Conservation (phyloP, 2,113 vertebrate species). For the Aleadryas rufinucha region DNA sequence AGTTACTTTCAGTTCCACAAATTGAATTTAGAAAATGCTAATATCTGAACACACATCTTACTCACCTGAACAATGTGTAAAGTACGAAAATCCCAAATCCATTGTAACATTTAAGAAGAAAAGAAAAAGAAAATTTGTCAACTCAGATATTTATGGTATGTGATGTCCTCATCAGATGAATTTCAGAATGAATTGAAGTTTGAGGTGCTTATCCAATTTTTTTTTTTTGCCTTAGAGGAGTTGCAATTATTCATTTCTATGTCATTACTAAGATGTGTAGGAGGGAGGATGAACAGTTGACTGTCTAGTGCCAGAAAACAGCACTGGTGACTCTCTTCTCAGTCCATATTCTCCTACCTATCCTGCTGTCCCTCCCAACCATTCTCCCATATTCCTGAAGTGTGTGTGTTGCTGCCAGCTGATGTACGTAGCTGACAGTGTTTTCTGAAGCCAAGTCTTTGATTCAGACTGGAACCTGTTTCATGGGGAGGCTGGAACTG, state of each 20-base stretch:
- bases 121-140: neutral
- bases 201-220: neutral
- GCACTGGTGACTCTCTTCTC: neutral
- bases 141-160: neutral
- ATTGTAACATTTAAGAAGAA: neutral
- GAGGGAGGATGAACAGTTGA: neutral
- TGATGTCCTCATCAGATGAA: neutral
- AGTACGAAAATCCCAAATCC: neutral
- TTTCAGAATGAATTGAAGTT: neutral
- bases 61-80: neutral
- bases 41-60: neutral
- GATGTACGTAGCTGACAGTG: neutral
- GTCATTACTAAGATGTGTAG: neutral
- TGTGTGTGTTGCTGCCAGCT: neutral
- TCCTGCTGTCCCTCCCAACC: neutral
- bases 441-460: neutral
- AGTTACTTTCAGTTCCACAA: neutral
- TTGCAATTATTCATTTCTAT: neutral
- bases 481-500: constrained; percentile 6
- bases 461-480: constrained; percentile 24
- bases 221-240: neutral
- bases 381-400: neutral
- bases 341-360: neutral
- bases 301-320: neutral
- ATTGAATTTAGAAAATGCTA: neutral